phyloP scores from a whole-genome alignment of 2,888 invertebrate genomes.

The Thereva nobilitata region DNA sequence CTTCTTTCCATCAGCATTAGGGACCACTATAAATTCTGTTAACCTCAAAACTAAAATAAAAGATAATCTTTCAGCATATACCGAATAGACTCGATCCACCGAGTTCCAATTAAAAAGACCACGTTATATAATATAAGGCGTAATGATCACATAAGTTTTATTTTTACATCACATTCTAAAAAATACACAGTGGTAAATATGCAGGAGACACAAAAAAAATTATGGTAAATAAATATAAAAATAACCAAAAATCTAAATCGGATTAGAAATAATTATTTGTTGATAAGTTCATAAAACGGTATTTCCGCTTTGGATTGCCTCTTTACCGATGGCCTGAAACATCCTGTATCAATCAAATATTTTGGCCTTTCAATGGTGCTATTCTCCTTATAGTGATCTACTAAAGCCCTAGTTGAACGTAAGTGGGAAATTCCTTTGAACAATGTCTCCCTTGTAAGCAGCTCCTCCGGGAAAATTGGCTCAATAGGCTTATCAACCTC shows the following conservation, averaged over 20 bases:
- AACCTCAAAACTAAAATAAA: too few relatives aligned
- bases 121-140: too few relatives aligned
- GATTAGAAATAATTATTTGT: slow-evolving; percentile 7
- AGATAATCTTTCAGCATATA: too few relatives aligned
- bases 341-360: slow-evolving; percentile 50
- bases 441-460: slow-evolving; percentile 51
- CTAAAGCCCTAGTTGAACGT: slow-evolving; percentile 52
- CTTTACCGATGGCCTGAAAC: slow-evolving; percentile 45
- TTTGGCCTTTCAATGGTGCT: slow-evolving; percentile 50
- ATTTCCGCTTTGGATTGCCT: slow-evolving; percentile 45
- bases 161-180: too few relatives aligned
- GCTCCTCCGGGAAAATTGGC: slow-evolving; percentile 53
- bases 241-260: neutral
- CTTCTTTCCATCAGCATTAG: too few relatives aligned
- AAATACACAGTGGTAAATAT: too few relatives aligned
- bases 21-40: too few relatives aligned
- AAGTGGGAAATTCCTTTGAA: slow-evolving; percentile 57
- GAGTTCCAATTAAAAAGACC: too few relatives aligned
- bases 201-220: too few relatives aligned
- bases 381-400: slow-evolving; percentile 51
- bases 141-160: too few relatives aligned
- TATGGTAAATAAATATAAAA: neutral
- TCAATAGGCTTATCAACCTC: slow-evolving; percentile 48
- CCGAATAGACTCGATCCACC: too few relatives aligned
- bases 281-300: slow-evolving; percentile 53